These are phyloP conservation scores for Callaeas wilsoni DNA, from an alignment of 2,113 vertebrate species.

Conservation along the genomic window DNA sequence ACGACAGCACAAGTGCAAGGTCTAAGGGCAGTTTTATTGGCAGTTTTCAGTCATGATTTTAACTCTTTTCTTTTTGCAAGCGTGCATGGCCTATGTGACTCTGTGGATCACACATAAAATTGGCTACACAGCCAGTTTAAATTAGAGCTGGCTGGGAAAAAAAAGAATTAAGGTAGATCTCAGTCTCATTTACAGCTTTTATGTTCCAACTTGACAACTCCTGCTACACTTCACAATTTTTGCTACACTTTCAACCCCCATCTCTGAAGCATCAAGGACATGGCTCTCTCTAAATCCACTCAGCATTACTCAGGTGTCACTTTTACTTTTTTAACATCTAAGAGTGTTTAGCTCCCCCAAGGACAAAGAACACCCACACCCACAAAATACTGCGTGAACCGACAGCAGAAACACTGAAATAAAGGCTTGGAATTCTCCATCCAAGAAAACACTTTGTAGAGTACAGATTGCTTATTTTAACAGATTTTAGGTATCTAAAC, in stretches of 20 bases:
- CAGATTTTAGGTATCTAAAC: background rate
- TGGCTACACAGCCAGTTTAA: background rate
- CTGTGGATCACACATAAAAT: background rate
- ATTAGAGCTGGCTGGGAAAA: background rate
- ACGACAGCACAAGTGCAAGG: rapidly evolving
- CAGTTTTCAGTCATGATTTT: background rate
- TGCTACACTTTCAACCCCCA: background rate
- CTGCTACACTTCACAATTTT: background rate
- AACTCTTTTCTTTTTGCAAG: background rate
- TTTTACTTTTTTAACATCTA: background rate
- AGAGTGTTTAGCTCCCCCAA: background rate
- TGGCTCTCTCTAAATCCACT: background rate
- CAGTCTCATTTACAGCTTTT: background rate
- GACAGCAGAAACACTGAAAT: background rate
- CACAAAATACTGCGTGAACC: background rate
- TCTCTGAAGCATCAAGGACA: background rate
- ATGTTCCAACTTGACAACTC: background rate
- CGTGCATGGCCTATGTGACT: rapidly evolving
- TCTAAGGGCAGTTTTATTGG: background rate
- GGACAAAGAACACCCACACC: background rate
- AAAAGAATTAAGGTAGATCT: background rate
- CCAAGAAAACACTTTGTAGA: background rate
- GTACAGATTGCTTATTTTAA: background rate
- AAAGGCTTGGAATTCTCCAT: background rate
- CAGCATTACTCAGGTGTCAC: background rate